These are phyloP conservation scores for Porites cylindrica DNA, from an alignment of 92 coral and sea anemone genomes.

Conservation along the genomic window DNA sequence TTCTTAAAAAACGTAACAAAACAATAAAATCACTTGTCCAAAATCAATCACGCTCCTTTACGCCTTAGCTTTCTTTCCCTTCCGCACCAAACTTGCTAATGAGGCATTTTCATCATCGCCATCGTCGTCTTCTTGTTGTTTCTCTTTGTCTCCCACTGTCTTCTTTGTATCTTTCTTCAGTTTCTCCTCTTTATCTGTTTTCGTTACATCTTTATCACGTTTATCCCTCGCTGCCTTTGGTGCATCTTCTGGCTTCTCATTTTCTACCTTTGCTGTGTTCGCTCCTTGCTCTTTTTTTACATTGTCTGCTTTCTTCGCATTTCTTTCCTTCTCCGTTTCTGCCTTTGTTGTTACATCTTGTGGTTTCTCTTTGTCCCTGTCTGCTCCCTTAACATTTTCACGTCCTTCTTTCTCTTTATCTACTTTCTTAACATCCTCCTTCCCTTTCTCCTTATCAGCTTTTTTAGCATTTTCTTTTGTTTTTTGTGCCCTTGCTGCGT, in stretches of 20 bases:
- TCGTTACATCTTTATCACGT: constrained; percentile 4
- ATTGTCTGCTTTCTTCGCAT: not conserved
- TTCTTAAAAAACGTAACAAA: not conserved
- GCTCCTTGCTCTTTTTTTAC: too few species aligned
- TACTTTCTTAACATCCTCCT: too few species aligned
- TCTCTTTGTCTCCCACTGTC: not conserved
- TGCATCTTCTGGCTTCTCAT: not conserved
- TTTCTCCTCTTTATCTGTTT: not conserved
- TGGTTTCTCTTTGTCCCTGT: not conserved
- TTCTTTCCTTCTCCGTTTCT: not conserved
- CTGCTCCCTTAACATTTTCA: too few species aligned
- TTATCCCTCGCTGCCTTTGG: not conserved
- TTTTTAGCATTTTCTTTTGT: too few species aligned
- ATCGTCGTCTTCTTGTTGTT: not conserved
- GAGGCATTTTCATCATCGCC: constrained; percentile 33
- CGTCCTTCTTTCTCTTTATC: too few species aligned
- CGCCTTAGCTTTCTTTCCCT: not conserved
- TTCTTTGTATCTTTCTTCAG: too few species aligned
- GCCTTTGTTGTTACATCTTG: not conserved
- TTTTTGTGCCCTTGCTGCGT: too few species aligned
- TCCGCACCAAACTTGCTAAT: constrained; percentile 12
- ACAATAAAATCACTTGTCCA: not conserved
- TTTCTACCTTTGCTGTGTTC: not conserved
- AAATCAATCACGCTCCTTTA: not conserved
- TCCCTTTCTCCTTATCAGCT: too few species aligned